A percentile compares a stretch with the other conserved stretches of the same genome.
phyloP scores from a whole-genome alignment of 2,888 invertebrate genomes.

The Cataglyphis albicans region DNA sequence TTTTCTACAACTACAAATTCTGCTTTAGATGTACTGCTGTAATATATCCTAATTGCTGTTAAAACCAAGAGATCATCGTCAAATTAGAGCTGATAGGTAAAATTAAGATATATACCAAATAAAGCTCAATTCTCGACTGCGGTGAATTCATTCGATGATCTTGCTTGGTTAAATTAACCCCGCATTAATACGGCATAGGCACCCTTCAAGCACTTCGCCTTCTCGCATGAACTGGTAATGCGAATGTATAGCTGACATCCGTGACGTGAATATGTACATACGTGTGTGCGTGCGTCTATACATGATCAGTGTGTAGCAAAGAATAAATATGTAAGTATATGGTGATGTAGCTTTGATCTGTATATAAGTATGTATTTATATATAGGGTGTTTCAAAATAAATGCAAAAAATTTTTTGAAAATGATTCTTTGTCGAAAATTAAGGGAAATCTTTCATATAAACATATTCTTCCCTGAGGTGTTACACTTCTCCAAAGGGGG shows the following conservation, averaged over 20 bases:
- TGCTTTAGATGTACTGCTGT: neutral
- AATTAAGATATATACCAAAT: slow-evolving; percentile 29
- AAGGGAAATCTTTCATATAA: too few relatives aligned
- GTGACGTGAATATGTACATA: neutral
- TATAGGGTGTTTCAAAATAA: too few relatives aligned
- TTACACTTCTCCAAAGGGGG: too few relatives aligned
- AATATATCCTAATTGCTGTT: neutral
- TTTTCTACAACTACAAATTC: neutral
- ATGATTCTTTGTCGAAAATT: too few relatives aligned
- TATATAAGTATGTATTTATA: neutral
- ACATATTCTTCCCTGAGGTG: too few relatives aligned
- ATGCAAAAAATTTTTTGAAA: too few relatives aligned
- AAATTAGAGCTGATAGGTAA: neutral
- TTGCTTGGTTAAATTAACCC: slow-evolving; percentile 63
- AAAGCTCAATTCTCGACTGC: slow-evolving; percentile 22
- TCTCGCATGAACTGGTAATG: slow-evolving; percentile 50
- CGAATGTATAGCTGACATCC: slow-evolving; percentile 40
- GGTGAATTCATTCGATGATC: slow-evolving; percentile 49
- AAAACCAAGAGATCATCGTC: neutral
- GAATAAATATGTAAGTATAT: slow-evolving; percentile 40
- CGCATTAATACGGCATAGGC: slow-evolving; percentile 53
- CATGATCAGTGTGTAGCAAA: slow-evolving; percentile 11
- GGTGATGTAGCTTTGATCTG: slow-evolving; percentile 30
- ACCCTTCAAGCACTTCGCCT: slow-evolving; percentile 50
- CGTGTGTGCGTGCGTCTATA: slow-evolving; percentile 13